Base-by-base conservation (phyloP, 2,113 vertebrate species). In the Hassar affinis region DNA sequence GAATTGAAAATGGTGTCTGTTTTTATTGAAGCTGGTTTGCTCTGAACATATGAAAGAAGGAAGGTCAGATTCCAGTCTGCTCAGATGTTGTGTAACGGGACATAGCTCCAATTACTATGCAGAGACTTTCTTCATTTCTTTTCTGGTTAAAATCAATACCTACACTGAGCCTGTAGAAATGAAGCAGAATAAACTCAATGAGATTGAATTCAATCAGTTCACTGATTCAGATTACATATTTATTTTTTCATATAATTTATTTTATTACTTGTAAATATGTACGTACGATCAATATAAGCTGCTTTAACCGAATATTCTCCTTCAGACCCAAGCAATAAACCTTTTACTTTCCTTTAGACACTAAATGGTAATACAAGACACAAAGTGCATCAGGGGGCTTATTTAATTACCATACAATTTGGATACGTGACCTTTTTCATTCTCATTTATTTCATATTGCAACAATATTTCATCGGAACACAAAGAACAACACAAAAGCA, bases 401-500 rank as follows among this genome's bases (percentile, higher is more conserved):
- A 18, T 66, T 66, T 66, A 17, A 66, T 66, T 35, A 59, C 45
- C 54, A 47, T 78, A 42, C 11, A 78, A 27, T 78, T 6, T 45
- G 56, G 22, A 61, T 78, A 78, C n/a, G 18, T 61, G 56, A 61
- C 56, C 54, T 61, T 42, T 59, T n/a, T 15, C 2, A 42, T 79
- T 45, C 35, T 69, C 35, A 69, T 66, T 69, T 69, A 69, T 38
- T 69, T 72, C n/a, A 72, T 15, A 72, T n/a, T n/a, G 25, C 66
- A 69, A 8, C 22, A 72, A 47, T 45, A 71, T 62, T 49, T 33
- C 11, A 27, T 47, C 25, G 17, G 57, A 3, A 33, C 38, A 64
- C 14, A 30, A 79, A 20, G 8, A 6, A 27, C 11, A 61, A 45
- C 35, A 61, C 42, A 61, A 62, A 61, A 47, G 54, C 10, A 61